Evolutionary conservation across 2,888 invertebrate genomes (phyloP).

Genomic region (Dicyrtomina minuta): DNA sequence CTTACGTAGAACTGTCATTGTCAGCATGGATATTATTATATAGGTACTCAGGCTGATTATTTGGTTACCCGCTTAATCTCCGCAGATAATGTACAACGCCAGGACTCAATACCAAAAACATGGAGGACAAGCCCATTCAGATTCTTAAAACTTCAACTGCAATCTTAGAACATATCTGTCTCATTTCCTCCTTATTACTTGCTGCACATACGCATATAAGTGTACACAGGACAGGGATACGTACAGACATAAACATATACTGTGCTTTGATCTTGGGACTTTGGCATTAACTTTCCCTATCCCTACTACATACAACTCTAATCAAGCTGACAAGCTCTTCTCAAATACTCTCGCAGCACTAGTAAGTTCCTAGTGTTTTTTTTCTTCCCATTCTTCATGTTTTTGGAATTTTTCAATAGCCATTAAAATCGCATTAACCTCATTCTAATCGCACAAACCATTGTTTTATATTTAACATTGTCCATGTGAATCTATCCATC

Average conservation of each 20-base stretch:
- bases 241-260: too few relatives aligned
- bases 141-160: too few relatives aligned
- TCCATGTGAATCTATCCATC: constrained; percentile 22
- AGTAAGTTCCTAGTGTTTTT: constrained; percentile 6
- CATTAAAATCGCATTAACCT: constrained; percentile 54
- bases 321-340: neutral
- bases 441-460: constrained; percentile 51
- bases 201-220: neutral
- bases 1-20: too few relatives aligned
- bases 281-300: too few relatives aligned
- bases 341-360: neutral
- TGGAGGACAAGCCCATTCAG: too few relatives aligned
- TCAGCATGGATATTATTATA: too few relatives aligned
- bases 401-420: constrained; percentile 53
- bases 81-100: too few relatives aligned
- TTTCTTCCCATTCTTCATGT: constrained; percentile 25
- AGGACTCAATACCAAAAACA: too few relatives aligned
- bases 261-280: too few relatives aligned
- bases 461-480: constrained; percentile 53
- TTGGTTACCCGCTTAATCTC: too few relatives aligned
- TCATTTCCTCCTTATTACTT: neutral
- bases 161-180: neutral
- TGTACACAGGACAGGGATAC: too few relatives aligned
- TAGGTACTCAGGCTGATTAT: too few relatives aligned
- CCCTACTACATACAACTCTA: neutral